Evolutionary conservation across 2,797 vertebrate genomes (phyloP).

Genomic region (Squalus acanthias): DNA sequence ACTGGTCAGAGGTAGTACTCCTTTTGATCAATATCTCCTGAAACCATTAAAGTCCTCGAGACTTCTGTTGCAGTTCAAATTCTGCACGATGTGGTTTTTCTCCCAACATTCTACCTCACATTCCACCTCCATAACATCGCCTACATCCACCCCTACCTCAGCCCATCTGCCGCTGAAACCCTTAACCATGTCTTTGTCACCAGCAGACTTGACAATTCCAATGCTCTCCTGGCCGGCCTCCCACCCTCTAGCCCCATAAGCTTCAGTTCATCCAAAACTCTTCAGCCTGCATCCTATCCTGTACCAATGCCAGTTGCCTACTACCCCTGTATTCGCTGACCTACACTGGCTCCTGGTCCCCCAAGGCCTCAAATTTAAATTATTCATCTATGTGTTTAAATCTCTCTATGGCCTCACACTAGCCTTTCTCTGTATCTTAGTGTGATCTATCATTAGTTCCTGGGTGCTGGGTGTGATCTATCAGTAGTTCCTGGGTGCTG

Average conservation of each 20-base stretch:
- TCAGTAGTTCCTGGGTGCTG: background rate
- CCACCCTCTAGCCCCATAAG: background rate
- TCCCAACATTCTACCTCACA: background rate
- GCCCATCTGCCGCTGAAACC: background rate
- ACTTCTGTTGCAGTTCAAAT: background rate
- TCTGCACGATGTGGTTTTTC: background rate
- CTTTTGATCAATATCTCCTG: background rate
- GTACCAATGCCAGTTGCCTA: background rate
- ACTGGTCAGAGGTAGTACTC: background rate
- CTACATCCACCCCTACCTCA: background rate
- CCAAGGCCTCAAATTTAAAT: background rate
- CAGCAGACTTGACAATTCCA: background rate
- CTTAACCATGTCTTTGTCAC: background rate
- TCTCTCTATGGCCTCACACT: no score
- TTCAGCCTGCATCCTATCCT: background rate
- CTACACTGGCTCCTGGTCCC: no score
- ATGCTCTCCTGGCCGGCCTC: background rate
- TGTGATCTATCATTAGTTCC: no score
- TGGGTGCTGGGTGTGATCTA: no score
- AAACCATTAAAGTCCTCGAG: background rate
- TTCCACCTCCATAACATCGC: background rate
- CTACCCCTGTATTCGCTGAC: no score
- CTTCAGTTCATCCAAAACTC: background rate
- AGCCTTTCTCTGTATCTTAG: background rate
- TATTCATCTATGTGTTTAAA: background rate